Evolutionary conservation across 1,140 invertebrate species (phyloP).

Genomic region (Pseudomyrmex sp.): DNA sequence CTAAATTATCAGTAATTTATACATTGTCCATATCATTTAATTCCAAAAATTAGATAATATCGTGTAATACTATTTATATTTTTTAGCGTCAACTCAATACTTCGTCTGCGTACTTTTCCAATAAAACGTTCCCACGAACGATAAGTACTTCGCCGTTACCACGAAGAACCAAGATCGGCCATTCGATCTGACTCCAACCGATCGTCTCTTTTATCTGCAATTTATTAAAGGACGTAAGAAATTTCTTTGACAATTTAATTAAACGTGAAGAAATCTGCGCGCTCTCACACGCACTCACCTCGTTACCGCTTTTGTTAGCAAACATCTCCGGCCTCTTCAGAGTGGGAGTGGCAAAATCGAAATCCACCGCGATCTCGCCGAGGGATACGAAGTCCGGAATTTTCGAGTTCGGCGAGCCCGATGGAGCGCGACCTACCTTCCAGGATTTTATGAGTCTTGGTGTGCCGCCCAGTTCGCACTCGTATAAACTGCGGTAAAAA

Average conservation of each 20-base stretch:
- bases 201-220: conserved; percentile 74
- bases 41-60: neutral
- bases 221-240: neutral
- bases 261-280: no score
- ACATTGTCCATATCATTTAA: neutral
- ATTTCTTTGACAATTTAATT: neutral
- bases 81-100: conserved; percentile 24
- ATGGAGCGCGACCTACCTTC: conserved; percentile 85
- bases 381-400: conserved; percentile 87
- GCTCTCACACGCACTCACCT: conserved; percentile 2
- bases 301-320: conserved; percentile 22
- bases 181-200: conserved; percentile 86
- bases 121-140: conserved; percentile 86
- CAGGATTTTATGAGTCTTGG: conserved; percentile 85
- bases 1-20: neutral
- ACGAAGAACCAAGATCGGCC: conserved; percentile 92
- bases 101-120: conserved; percentile 82
- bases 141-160: conserved; percentile 93
- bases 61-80: neutral
- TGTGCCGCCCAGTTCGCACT: conserved; percentile 80
- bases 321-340: conserved; percentile 61
- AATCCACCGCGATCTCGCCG: conserved; percentile 93
- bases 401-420: conserved; percentile 82
- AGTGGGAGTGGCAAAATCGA: conserved; percentile 91
- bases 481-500: conserved; percentile 81